Conservation (phyloP, 2,888 invertebrate species). For the Entomobrya proxima region DNA sequence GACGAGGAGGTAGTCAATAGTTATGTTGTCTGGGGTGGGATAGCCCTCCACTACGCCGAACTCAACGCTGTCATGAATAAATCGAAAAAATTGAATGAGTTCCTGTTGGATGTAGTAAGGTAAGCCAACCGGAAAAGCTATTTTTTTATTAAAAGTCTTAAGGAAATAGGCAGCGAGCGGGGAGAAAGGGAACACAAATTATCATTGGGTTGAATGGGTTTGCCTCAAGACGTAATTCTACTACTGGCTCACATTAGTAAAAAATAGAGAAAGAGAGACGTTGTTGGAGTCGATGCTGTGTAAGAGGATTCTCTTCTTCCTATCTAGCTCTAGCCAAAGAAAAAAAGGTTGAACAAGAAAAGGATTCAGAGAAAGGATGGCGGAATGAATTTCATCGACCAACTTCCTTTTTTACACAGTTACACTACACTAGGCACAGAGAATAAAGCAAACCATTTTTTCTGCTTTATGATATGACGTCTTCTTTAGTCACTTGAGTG, state of each 20-base stretch:
- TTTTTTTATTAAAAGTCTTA: conserved; percentile 27
- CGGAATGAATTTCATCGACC: background rate
- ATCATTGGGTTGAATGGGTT: conserved; percentile 10
- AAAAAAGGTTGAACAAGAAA: background rate
- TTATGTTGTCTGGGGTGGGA: conserved; percentile 84
- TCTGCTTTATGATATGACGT: conserved; percentile 4
- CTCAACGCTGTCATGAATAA: conserved; percentile 84
- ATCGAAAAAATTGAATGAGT: conserved; percentile 86
- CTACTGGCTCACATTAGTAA: background rate
- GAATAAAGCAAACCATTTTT: background rate
- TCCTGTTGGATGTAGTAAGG: conserved; percentile 88
- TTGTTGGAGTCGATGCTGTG: background rate
- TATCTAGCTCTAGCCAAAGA: background rate
- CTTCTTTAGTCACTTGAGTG: background rate
- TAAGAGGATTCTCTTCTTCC: conserved; percentile 17
- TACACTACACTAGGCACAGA: background rate
- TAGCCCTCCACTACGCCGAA: conserved; percentile 84
- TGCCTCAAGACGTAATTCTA: background rate
- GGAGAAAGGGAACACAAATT: conserved; percentile 18
- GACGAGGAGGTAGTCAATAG: conserved; percentile 84
- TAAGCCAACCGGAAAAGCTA: conserved; percentile 78
- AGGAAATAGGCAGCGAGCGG: background rate
- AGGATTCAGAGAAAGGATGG: background rate
- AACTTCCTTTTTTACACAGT: background rate
- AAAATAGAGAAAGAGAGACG: background rate